Evolutionary conservation across 64 coral and sea anemone genomes (phyloP), one percentile per base, ranked within the genome.

Genomic region (Actinia equina): DNA sequence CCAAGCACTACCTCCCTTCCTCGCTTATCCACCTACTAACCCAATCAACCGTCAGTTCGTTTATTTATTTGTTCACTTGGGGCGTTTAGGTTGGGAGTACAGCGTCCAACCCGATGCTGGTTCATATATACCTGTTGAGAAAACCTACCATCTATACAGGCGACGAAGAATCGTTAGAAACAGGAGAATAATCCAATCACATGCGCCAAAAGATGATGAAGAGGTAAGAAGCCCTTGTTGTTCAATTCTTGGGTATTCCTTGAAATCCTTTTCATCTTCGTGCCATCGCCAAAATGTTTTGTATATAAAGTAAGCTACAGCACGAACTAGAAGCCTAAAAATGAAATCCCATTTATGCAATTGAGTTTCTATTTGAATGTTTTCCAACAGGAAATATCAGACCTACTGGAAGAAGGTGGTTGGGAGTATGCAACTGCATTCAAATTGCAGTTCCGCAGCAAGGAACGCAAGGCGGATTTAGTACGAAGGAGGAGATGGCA

Each of bases 1-100:
- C 10, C 4, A 16, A 0, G 14, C 14, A 16, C 58, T 15, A 15
- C 17, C 58, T 15, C 14, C 17, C 17, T 60, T 17, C 19, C 53
- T 4, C 71, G 22, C 42, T 5, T 49, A 0, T 52, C 56, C 27
- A 59, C 58, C 65, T 7, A 60, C 18, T 15, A 11, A 60, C 2
- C 58, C 0, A 67, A 7, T 4, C 22, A 67, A 7, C 23, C n/a
- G n/a, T n/a, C n/a, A n/a, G n/a, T n/a, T n/a, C n/a, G n/a, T n/a
- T n/a, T n/a, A n/a, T n/a, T n/a, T n/a, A n/a, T n/a, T n/a, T n/a
- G n/a, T n/a, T n/a, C n/a, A n/a, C n/a, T n/a, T n/a, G n/a, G n/a
- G n/a, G n/a, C n/a, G n/a, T n/a, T n/a, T 64, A 99, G 97, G 97
- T 0, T 99, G 88, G 88, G 97, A 99, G 76, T 99, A 99, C 65